phyloP scores from a whole-genome alignment of 2,797 vertebrate genomes.

The Myotis daubentonii region DNA sequence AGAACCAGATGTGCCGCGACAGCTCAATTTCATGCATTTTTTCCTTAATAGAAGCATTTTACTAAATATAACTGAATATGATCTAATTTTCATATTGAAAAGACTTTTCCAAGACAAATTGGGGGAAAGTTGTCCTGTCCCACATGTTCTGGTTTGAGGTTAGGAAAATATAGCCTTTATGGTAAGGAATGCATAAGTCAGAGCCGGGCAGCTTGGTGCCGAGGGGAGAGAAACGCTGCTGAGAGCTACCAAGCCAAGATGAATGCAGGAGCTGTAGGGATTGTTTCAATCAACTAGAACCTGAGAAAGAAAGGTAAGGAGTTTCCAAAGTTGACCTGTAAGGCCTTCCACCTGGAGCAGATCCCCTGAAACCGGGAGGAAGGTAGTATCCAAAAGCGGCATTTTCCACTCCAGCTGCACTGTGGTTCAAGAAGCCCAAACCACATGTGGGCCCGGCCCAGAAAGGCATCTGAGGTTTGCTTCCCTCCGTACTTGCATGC shows the following conservation, averaged over 20 bases:
- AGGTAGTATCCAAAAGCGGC: background rate
- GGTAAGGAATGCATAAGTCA: conserved; percentile 61
- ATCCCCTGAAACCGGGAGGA: background rate
- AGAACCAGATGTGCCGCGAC: background rate
- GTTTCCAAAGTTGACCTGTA: background rate
- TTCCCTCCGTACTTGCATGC: background rate
- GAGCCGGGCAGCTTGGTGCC: background rate
- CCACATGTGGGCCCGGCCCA: background rate
- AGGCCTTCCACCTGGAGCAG: background rate
- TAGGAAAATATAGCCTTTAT: conserved; percentile 61
- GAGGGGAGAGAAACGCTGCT: background rate
- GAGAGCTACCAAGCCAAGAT: background rate
- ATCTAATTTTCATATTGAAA: conserved; percentile 57
- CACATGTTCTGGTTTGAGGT: conserved; percentile 68
- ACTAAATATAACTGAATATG: conserved; percentile 70
- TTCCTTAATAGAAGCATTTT: conserved; percentile 49
- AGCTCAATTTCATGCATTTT: background rate
- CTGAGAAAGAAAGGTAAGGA: background rate
- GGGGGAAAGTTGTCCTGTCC: conserved; percentile 22
- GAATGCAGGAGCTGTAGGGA: accelerated
- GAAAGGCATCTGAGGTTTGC: background rate
- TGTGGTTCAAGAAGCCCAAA: background rate
- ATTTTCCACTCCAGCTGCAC: background rate
- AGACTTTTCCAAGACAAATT: conserved; percentile 58
- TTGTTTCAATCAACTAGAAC: background rate